Percentiles rank a stretch among this genome's conserved stretches.
phyloP scores from a whole-genome alignment of 2,113 vertebrate species.

The Melozone crissalis region DNA sequence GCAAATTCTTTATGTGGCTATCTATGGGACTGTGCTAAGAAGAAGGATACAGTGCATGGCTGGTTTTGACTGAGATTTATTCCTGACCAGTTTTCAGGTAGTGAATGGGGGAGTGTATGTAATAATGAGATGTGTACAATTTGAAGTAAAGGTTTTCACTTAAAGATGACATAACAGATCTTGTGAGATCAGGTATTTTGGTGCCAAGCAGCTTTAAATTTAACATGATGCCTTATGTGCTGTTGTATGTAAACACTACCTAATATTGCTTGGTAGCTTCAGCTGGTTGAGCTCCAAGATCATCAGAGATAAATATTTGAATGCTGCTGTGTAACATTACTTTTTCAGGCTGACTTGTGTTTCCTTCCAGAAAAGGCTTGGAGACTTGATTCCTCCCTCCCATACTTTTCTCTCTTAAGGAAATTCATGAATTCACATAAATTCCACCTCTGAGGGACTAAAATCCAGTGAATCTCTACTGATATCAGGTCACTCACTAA shows the following conservation, averaged over 20 bases:
- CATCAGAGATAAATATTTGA: neutral
- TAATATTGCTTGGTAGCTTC: neutral
- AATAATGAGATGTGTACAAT: neutral
- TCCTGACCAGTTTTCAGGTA: neutral
- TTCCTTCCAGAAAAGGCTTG: neutral
- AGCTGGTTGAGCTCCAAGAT: conserved; percentile 30
- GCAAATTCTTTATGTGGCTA: neutral
- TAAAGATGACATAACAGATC: neutral
- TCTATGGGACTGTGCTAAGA: neutral
- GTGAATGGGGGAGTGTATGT: neutral
- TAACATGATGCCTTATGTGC: neutral
- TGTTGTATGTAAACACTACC: neutral
- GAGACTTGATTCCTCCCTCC: neutral
- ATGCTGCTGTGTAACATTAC: neutral
- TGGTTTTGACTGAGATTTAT: neutral
- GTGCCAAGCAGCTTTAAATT: neutral
- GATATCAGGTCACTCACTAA: neutral
- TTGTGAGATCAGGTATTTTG: neutral
- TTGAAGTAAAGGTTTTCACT: neutral
- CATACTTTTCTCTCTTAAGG: neutral
- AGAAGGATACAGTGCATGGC: neutral
- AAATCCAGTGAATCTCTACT: neutral
- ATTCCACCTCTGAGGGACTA: neutral
- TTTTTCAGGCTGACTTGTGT: neutral
- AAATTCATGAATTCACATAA: neutral